Evolutionary conservation across 2,797 vertebrate genomes (phyloP), one percentile per base, ranked within the genome.

Genomic region (Kryptopterus vitreolus): DNA sequence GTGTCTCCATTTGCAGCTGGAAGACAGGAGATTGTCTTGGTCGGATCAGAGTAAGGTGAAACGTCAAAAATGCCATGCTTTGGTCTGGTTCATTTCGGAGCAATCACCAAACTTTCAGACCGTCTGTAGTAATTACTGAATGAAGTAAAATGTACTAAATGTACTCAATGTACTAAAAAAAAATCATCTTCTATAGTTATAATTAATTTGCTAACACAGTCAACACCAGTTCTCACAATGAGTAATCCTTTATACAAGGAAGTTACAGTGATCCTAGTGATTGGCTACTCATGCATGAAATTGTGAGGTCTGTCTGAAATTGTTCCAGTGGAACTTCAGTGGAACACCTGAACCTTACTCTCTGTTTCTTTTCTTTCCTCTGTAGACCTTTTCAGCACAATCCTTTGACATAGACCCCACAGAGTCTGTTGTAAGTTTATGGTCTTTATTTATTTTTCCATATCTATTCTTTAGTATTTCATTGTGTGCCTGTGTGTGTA

Each of bases 341-440:
- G 52, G n/a, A 58, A 50, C 72, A 73, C 26, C 13, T 81, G 43
- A 82, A 7, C 4, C 66, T 15, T 52, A 15, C 55, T 85, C 65
- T 75, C 33, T 10, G 13, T 22, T 31, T 33, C 26, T 79, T 55
- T n/a, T 73, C 50, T 84, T 61, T 5, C 12, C 12, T 62, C 80
- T 58, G 20, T 85, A 95, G 94, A 80, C 89, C 9, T 68, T 87
- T 22, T 81, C 84, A 26, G 78, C 89, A 75, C 91, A 91, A 6
- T 91, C 90, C 0, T 18, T 90, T 82, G 93, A 94, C 80, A 33
- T 90, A 22, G 92, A 91, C 81, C 86, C 79, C 84, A 59, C 89
- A 79, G 91, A 93, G 33, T 86, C 88, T 26, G 89, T 86, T 90
- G 93, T 94, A 92, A 92, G 86, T 35, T 58, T 38, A n/a, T 43